phyloP scores from a whole-genome alignment of 1,140 invertebrate species.

The Zophobas morio region DNA sequence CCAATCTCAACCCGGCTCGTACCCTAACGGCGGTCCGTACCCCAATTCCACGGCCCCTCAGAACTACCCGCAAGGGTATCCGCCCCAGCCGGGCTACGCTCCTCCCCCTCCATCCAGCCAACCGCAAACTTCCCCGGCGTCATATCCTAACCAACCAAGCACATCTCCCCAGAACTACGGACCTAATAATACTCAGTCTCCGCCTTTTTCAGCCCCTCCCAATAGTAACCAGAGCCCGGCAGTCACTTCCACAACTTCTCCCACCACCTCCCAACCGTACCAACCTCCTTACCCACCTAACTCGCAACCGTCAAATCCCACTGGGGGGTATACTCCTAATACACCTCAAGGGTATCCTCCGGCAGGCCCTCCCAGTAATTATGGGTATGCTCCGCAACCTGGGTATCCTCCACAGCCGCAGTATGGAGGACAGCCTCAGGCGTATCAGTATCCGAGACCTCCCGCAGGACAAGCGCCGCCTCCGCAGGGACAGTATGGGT shows the following conservation, averaged over 20 bases:
- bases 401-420: constrained; percentile 66
- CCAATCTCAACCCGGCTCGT: constrained; percentile 65
- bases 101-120: constrained; percentile 55
- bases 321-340: constrained; percentile 59
- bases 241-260: constrained; percentile 58
- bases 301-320: constrained; percentile 65
- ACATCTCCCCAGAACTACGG: constrained; percentile 64
- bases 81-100: constrained; percentile 58
- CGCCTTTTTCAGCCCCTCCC: constrained; percentile 62
- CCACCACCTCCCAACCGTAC: constrained; percentile 59
- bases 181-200: constrained; percentile 65
- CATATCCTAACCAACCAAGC: constrained; percentile 54
- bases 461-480: constrained; percentile 63
- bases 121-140: constrained; percentile 64
- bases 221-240: constrained; percentile 61
- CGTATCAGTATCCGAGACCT: constrained; percentile 64
- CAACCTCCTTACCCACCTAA: constrained; percentile 64
- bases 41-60: constrained; percentile 66
- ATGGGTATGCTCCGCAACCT: constrained; percentile 65
- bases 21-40: constrained; percentile 65
- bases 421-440: constrained; percentile 63
- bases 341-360: constrained; percentile 57
- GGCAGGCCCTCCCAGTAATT: constrained; percentile 52
- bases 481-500: constrained; percentile 64
- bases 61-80: constrained; percentile 66